Percentiles rank a stretch among this genome's conserved stretches.
Conservation (phyloP, 2,888 invertebrate genomes). For the Temnothorax unifasciatus region DNA sequence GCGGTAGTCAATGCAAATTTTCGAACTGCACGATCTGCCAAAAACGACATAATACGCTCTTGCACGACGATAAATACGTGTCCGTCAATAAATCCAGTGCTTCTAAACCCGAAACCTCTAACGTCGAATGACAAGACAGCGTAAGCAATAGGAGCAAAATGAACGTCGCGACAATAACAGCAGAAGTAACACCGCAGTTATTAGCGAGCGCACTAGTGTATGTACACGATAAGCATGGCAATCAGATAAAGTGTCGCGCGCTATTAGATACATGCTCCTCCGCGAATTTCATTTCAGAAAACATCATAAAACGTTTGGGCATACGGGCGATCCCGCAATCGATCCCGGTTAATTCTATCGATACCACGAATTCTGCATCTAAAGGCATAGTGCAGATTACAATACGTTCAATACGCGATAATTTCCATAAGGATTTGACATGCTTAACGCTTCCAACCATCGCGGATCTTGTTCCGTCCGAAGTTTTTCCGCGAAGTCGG, state of each 20-base stretch:
- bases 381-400: neutral
- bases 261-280: neutral
- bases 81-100: neutral
- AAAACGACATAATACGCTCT: neutral
- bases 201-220: neutral
- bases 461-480: neutral
- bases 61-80: neutral
- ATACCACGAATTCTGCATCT: neutral
- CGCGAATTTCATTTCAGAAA: neutral
- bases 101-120: too few relatives aligned
- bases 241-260: neutral
- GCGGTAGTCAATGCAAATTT: neutral
- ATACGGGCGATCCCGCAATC: neutral
- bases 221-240: neutral
- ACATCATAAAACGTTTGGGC: neutral
- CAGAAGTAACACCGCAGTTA: neutral
- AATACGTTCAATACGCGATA: neutral
- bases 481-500: neutral
- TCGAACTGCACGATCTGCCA: neutral
- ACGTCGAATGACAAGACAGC: too few relatives aligned
- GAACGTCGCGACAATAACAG: neutral
- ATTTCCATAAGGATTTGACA: neutral
- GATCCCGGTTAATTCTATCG: neutral
- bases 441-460: neutral
- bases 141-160: neutral